Evolutionary conservation across 2,113 vertebrate genomes (phyloP), one percentile per base, ranked within the genome.

Genomic region (Empidonax traillii): DNA sequence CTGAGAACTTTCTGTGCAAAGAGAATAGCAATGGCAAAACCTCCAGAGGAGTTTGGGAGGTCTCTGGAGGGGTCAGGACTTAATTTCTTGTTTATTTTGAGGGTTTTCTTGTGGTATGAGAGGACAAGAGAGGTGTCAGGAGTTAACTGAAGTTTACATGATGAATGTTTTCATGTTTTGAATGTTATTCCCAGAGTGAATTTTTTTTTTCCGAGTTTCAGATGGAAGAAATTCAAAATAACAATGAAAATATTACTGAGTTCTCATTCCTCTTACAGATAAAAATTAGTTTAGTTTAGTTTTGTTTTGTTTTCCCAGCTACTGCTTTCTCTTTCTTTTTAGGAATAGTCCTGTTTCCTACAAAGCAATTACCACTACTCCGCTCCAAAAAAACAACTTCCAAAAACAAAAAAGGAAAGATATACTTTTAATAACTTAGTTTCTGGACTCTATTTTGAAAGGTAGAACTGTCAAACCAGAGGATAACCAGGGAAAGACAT

Each of bases 71-170:
- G 87, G 81, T 94, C 81, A 91, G 74, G 68, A 87, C 35, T 84
- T 87, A 89, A 59, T 92, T 87, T 94, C 76, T 89, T 96, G 89
- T 95, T 94, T 96, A 87, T 93, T 94, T 94, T 52, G 30, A 56
- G 31, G 73, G 35, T 13, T 44, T 81, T 44, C 67, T 55, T 86
- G 87, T 92, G 85, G 74, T 92, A 96, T 90, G 81, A 21, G 89
- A 94, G 71, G 87, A 91, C 91, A 87, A 82, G 74, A 75, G 92
- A 91, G 72, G 96, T 93, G 82, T 93, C 89, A 63, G 67, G 76
- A 90, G 83, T 81, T 86, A 92, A 59, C 83, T 84, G 92, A 92
- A 74, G 78, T 93, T 91, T 91, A 72, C 67, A 47, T 80, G 85
- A 73, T 76, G 67, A 90, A 69, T 85, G 28, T 83, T 79, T 90